Percentiles rank a stretch among this genome's conserved stretches.
phyloP scores from a whole-genome alignment of 2,113 vertebrate species.

The Bos indicus region DNA sequence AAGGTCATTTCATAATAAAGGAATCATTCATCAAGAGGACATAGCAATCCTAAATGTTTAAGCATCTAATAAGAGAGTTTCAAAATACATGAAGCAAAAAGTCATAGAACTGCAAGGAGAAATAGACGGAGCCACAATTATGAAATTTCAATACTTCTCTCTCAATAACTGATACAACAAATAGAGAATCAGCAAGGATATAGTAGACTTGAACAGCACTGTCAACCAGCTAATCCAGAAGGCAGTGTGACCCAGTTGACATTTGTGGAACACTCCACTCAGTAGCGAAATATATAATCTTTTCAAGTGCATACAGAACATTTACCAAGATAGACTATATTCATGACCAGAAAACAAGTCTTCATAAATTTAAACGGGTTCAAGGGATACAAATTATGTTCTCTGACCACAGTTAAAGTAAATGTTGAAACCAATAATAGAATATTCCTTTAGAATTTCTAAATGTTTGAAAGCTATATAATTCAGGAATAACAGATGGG shows the following conservation, averaged over 20 bases:
- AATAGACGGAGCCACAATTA: not conserved
- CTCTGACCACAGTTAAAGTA: not conserved
- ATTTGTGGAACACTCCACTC: not conserved
- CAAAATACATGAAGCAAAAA: not conserved
- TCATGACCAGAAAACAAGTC: not conserved
- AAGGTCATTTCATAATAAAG: not conserved
- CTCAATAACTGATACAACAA: not conserved
- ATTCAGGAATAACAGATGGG: not conserved
- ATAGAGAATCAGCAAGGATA: not conserved
- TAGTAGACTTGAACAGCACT: not conserved
- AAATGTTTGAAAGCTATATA: not conserved
- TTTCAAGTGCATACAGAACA: not conserved
- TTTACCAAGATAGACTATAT: not conserved
- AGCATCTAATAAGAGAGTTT: not conserved
- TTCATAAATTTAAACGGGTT: not conserved
- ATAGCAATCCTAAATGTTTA: not conserved
- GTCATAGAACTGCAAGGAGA: not conserved
- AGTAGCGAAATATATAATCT: not conserved
- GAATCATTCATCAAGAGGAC: not conserved
- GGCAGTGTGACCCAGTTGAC: not conserved
- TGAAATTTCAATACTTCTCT: not conserved
- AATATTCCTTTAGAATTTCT: not conserved
- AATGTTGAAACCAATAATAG: not conserved
- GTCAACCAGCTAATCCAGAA: not conserved
- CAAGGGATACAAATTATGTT: not conserved